A percentile compares a stretch with the other conserved stretches of the same genome.
phyloP scores from a whole-genome alignment of 2,888 invertebrate genomes.

The Trypoxylon attenuatum region DNA sequence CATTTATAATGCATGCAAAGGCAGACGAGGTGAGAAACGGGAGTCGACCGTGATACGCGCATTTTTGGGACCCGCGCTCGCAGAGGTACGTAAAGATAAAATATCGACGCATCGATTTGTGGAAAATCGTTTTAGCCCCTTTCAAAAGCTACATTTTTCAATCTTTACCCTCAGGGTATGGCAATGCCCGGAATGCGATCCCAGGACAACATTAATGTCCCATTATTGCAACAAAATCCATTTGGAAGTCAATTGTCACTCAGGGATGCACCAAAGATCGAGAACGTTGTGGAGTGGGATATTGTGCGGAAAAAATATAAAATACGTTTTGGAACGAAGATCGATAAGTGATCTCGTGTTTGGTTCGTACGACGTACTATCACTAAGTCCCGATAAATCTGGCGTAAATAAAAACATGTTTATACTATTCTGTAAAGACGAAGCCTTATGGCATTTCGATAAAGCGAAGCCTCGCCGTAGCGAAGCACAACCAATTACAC shows the following conservation, averaged over 20 bases:
- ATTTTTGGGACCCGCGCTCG: constrained; percentile 25
- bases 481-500: neutral
- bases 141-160: neutral
- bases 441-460: neutral
- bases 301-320: constrained; percentile 74
- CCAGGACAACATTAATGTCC: constrained; percentile 55
- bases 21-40: constrained; percentile 67
- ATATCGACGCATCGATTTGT: neutral
- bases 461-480: neutral
- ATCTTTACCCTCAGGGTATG: constrained; percentile 60
- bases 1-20: constrained; percentile 72
- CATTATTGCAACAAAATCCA: constrained; percentile 64
- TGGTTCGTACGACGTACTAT: neutral
- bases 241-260: constrained; percentile 70
- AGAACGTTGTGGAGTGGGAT: constrained; percentile 76
- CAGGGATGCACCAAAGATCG: constrained; percentile 67
- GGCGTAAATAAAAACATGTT: neutral
- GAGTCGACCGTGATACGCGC: constrained; percentile 57
- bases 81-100: neutral
- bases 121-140: too few species aligned
- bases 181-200: constrained; percentile 64
- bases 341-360: constrained; percentile 57
- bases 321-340: constrained; percentile 69
- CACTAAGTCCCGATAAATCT: neutral
- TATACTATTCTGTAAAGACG: too few species aligned